phyloP scores from a whole-genome alignment of 2,113 vertebrate genomes.

The Peromyscus maniculatus region DNA sequence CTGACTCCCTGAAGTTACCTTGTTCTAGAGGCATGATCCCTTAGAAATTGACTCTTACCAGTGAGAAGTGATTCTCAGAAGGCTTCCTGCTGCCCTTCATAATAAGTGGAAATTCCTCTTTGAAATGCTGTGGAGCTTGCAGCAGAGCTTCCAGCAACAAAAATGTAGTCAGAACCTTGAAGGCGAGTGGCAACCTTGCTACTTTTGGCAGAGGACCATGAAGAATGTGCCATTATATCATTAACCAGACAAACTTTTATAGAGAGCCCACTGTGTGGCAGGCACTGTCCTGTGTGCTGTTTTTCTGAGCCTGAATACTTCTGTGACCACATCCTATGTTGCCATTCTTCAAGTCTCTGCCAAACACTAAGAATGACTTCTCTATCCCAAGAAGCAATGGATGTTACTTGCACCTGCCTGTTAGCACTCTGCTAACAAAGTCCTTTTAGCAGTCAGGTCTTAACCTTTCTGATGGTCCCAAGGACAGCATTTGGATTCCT shows the following conservation, averaged over 20 bases:
- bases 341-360: background rate
- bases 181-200: background rate
- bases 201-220: background rate
- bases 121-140: background rate
- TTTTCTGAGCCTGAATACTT: background rate
- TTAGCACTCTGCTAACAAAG: background rate
- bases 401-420: background rate
- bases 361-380: background rate
- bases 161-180: conserved; percentile 16
- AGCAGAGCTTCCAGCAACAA: conserved; percentile 26
- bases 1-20: background rate
- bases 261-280: background rate
- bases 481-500: background rate
- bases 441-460: background rate
- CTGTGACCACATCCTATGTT: background rate
- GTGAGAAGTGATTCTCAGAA: conserved; percentile 15
- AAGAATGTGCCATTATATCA: background rate
- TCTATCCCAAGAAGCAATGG: background rate
- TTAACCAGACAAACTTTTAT: conserved; percentile 8
- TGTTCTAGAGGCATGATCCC: background rate
- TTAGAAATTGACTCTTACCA: conserved; percentile 6
- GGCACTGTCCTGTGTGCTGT: background rate
- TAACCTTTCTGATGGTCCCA: background rate
- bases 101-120: conserved; percentile 41
- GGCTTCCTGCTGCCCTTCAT: background rate